These are phyloP conservation scores for honey bee (Apis mellifera) DNA, from an alignment of 1,140 invertebrate species.

Conservation along the genomic window DNA sequence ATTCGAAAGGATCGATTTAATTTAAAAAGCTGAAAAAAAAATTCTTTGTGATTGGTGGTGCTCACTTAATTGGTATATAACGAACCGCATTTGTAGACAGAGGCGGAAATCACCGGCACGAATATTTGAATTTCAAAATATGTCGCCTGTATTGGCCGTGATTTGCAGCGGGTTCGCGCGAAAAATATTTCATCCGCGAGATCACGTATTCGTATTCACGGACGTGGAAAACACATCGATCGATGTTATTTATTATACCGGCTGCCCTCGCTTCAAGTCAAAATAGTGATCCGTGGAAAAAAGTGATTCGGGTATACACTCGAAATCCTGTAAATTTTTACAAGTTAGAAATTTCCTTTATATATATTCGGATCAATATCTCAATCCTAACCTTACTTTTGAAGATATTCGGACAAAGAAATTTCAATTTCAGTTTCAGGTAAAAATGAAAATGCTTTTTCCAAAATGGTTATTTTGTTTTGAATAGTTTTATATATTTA, in stretches of 20 bases:
- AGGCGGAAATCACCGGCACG: neutral
- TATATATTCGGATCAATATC: too few relatives aligned
- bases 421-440: too few relatives aligned
- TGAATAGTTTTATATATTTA: too few relatives aligned
- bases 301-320: neutral
- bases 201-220: slow-evolving; percentile 39
- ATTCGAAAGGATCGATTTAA: neutral
- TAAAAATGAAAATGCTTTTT: too few relatives aligned
- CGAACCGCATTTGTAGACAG: neutral
- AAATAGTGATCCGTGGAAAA: neutral
- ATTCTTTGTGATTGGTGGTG: neutral
- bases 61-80: slow-evolving; percentile 6
- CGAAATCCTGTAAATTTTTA: neutral
- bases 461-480: too few relatives aligned
- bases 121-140: slow-evolving; percentile 47
- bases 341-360: neutral
- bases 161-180: slow-evolving; percentile 7
- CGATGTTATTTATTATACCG: slow-evolving; percentile 34
- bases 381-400: too few relatives aligned
- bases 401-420: too few relatives aligned
- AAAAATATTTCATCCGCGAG: slow-evolving; percentile 52
- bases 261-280: neutral
- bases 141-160: slow-evolving; percentile 9
- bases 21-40: too few relatives aligned
- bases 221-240: slow-evolving; percentile 54